Evolutionary conservation across 2,888 invertebrate species (phyloP).

Genomic region (Andrena bucephala): DNA sequence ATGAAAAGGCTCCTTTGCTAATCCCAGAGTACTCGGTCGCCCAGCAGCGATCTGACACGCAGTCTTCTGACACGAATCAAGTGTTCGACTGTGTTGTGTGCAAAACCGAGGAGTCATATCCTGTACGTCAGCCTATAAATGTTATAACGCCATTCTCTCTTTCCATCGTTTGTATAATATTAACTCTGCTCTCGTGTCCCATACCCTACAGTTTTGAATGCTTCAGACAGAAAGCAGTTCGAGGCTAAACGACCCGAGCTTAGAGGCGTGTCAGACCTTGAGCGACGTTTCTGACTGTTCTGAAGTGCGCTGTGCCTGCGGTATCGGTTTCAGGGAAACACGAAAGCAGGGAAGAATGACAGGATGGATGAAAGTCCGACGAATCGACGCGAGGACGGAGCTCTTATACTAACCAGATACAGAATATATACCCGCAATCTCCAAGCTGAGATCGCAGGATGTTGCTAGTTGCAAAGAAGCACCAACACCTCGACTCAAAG

Average conservation of each 20-base stretch:
- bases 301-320: slow-evolving; percentile 30
- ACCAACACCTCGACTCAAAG: not conserved
- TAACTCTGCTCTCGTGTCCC: not conserved
- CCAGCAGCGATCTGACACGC: not conserved
- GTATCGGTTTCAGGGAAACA: slow-evolving; percentile 25
- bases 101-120: not conserved
- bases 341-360: slow-evolving; percentile 45
- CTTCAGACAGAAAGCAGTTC: slow-evolving; percentile 66
- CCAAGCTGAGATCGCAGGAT: slow-evolving; percentile 13
- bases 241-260: slow-evolving; percentile 44
- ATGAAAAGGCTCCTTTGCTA: not conserved
- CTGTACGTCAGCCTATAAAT: slow-evolving; percentile 14
- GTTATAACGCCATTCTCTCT: too few relatives aligned
- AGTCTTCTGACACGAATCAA: not conserved
- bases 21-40: not conserved
- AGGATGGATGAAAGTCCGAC: slow-evolving; percentile 70
- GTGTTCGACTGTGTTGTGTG: not conserved
- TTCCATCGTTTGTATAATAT: not conserved
- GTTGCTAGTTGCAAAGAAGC: not conserved
- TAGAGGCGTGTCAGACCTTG: slow-evolving; percentile 24
- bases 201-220: slow-evolving; percentile 48
- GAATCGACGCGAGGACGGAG: slow-evolving; percentile 35
- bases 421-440: not conserved
- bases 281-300: slow-evolving; percentile 30
- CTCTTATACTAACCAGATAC: slow-evolving; percentile 24